Conservation (phyloP, 2,888 invertebrate genomes). For the Noctua comes region DNA sequence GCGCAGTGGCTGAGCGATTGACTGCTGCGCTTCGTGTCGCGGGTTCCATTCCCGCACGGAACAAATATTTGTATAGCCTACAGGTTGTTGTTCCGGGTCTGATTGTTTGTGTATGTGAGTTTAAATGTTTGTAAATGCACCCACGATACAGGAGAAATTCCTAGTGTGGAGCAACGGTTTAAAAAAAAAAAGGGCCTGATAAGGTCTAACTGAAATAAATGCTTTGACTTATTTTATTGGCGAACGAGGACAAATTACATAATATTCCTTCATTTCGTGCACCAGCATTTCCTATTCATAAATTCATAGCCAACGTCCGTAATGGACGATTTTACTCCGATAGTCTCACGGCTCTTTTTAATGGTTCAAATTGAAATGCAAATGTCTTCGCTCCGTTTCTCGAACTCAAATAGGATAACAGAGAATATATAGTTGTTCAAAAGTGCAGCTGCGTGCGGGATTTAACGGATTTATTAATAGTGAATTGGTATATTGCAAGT, state of each 20-base stretch:
- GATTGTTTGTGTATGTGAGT: too few species aligned
- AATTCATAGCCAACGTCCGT: conserved; percentile 72
- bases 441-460: conserved; percentile 48
- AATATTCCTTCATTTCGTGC: conserved; percentile 54
- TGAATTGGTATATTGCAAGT: conserved; percentile 2
- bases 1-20: too few species aligned
- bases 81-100: too few species aligned
- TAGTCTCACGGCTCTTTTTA: conserved; percentile 73
- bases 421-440: conserved; percentile 38
- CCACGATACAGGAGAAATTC: too few species aligned
- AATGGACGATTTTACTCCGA: conserved; percentile 75
- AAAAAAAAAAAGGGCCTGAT: too few species aligned
- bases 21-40: too few species aligned
- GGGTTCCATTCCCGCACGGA: too few species aligned
- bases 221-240: background rate
- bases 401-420: conserved; percentile 53
- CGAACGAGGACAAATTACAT: conserved; percentile 37
- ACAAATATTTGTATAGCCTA: too few species aligned
- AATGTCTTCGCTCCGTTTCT: conserved; percentile 67
- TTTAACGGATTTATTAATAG: conserved; percentile 25
- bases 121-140: too few species aligned
- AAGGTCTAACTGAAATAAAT: too few species aligned
- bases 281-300: conserved; percentile 77
- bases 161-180: too few species aligned
- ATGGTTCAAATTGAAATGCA: conserved; percentile 77